Evolutionary conservation across 1,140 invertebrate genomes (phyloP).

Genomic region (Hyposmocoma kahamanoa): DNA sequence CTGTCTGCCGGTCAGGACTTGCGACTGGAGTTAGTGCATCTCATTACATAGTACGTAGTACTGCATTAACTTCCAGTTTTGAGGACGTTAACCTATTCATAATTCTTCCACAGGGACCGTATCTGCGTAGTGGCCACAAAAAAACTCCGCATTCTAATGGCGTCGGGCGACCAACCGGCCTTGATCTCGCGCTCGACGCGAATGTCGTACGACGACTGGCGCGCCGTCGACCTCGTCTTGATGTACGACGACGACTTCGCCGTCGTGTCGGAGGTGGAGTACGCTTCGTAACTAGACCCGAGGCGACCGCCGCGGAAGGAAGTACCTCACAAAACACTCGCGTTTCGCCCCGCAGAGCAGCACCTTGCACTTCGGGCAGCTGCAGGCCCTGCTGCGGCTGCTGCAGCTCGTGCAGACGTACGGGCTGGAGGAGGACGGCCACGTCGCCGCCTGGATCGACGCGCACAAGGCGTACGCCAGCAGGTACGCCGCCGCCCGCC

Average conservation of each 20-base stretch:
- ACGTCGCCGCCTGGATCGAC: neutral
- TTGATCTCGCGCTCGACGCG: neutral
- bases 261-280: too few species aligned
- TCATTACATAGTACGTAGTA: neutral
- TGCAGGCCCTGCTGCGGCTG: neutral
- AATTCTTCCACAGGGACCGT: neutral
- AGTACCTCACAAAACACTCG: neutral
- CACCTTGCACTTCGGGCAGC: neutral
- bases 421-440: neutral
- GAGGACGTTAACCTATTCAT: neutral
- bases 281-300: too few species aligned
- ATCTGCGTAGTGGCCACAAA: neutral
- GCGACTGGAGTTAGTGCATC: neutral
- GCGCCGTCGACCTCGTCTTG: neutral
- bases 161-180: neutral
- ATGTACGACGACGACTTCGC: neutral
- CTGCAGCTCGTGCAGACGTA: neutral
- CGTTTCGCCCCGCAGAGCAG: neutral
- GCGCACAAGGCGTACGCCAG: neutral
- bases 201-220: neutral
- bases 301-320: neutral
- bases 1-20: neutral
- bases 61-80: neutral
- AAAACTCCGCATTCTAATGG: neutral
- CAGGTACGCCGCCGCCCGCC: neutral